Evolutionary conservation across 2,888 invertebrate species (phyloP).

Genomic region (Conistra vaccinii): DNA sequence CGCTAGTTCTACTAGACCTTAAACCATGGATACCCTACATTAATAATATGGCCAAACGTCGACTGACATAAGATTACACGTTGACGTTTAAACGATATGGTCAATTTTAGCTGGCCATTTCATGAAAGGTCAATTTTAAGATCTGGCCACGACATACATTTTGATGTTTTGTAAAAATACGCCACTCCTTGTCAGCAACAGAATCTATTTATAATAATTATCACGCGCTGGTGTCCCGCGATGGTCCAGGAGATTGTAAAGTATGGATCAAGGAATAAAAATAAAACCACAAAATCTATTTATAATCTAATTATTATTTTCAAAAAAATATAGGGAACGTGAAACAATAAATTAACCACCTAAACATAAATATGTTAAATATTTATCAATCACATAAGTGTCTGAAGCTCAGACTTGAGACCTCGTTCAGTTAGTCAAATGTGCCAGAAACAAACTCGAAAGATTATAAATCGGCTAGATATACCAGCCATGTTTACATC

Average conservation of each 20-base stretch:
- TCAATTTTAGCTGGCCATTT: too few relatives aligned
- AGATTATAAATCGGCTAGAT: slow-evolving; percentile 34
- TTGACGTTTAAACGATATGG: too few relatives aligned
- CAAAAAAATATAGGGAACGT: slow-evolving; percentile 85
- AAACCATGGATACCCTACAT: too few relatives aligned
- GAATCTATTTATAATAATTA: not conserved
- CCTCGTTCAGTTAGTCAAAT: slow-evolving; percentile 52
- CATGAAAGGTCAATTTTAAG: too few relatives aligned
- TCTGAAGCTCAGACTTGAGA: slow-evolving; percentile 64
- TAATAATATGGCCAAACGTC: too few relatives aligned
- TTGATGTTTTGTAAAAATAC: too few relatives aligned
- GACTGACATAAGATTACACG: too few relatives aligned
- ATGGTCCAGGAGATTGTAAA: not conserved
- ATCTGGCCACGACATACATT: too few relatives aligned
- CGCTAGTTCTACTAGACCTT: too few relatives aligned
- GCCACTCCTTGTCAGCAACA: too few relatives aligned
- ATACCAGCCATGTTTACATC: slow-evolving; percentile 25
- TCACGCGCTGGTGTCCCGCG: too few relatives aligned
- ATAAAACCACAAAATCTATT: slow-evolving; percentile 77
- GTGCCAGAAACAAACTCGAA: slow-evolving; percentile 44
- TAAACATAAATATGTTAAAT: slow-evolving; percentile 82
- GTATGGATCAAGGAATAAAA: slow-evolving; percentile 44
- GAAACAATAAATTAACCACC: slow-evolving; percentile 87
- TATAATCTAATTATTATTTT: slow-evolving; percentile 86
- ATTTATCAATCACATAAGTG: slow-evolving; percentile 79